phyloP scores from a whole-genome alignment of 2,888 invertebrate genomes.

The Microctonus hyperodae region DNA sequence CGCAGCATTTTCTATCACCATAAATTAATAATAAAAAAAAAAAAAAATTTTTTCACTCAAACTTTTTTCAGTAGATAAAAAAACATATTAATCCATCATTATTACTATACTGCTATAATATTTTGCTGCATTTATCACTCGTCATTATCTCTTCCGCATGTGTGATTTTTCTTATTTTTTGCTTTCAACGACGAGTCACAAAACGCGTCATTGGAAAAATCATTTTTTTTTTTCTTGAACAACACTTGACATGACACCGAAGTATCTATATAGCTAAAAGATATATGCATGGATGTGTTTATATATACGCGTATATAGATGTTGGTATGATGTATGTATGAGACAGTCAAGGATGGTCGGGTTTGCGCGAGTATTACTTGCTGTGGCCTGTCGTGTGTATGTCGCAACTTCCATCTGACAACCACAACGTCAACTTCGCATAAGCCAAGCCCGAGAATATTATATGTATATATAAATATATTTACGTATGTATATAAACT shows the following conservation, averaged over 20 bases:
- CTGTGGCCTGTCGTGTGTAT: conserved; percentile 6
- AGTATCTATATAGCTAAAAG: background rate
- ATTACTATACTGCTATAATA: conserved; percentile 12
- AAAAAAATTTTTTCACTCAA: background rate
- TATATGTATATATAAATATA: too few species aligned
- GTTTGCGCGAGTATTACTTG: conserved; percentile 40
- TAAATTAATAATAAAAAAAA: too few species aligned
- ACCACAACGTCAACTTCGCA: conserved; percentile 45
- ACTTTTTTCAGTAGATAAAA: background rate
- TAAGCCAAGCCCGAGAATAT: conserved; percentile 26
- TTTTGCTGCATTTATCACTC: conserved; percentile 9
- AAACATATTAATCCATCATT: background rate
- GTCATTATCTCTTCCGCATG: conserved; percentile 1
- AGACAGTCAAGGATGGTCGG: conserved; percentile 58
- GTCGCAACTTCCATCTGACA: conserved; percentile 50
- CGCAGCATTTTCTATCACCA: background rate
- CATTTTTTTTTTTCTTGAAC: background rate
- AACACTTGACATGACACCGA: background rate
- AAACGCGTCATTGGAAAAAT: conserved; percentile 8
- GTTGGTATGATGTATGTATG: conserved; percentile 9
- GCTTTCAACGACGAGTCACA: background rate
- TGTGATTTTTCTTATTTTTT: background rate
- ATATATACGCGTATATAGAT: background rate
- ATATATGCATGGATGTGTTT: background rate
- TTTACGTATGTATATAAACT: too few species aligned